These are phyloP conservation scores for Hymenochirus boettgeri DNA, from an alignment of 2,113 vertebrate species.

Conservation along the genomic window DNA sequence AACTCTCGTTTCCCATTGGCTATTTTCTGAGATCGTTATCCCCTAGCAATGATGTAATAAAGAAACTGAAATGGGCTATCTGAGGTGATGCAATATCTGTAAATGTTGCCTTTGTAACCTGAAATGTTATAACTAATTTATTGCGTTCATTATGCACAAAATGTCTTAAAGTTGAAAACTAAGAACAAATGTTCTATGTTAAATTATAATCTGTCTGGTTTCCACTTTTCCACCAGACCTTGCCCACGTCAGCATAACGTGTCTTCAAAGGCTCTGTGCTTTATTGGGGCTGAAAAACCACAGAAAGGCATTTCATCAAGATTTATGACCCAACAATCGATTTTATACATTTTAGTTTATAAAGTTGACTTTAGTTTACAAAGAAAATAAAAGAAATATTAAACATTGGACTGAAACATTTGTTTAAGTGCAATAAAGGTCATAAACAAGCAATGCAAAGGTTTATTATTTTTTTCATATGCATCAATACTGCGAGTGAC, in stretches of 20 bases:
- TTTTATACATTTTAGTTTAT: slow-evolving; percentile 4
- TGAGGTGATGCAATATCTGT: slow-evolving; percentile 15
- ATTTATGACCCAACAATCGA: slow-evolving; percentile 15
- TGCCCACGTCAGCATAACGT: slow-evolving; percentile 31
- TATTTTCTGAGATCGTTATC: slow-evolving; percentile 9
- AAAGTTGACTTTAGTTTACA: slow-evolving; percentile 16
- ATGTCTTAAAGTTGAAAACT: slow-evolving; percentile 18
- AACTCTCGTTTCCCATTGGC: background rate
- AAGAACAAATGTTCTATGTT: slow-evolving; percentile 38
- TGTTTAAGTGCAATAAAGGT: background rate
- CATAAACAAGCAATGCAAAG: background rate
- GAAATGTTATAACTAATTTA: slow-evolving; percentile 16
- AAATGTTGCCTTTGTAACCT: slow-evolving; percentile 15
- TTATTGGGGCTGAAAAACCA: slow-evolving; percentile 28
- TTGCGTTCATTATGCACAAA: slow-evolving; percentile 20
- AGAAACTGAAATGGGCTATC: background rate
- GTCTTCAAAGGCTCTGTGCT: slow-evolving; percentile 29
- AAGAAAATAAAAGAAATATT: background rate
- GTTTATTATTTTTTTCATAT: background rate
- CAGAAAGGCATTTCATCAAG: slow-evolving; percentile 25
- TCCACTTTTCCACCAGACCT: slow-evolving; percentile 18
- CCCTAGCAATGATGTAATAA: background rate
- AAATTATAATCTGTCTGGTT: slow-evolving; percentile 32
- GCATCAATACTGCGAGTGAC: too few relatives aligned
- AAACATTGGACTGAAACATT: background rate